These are phyloP conservation scores for Drosophila seguyi DNA, from an alignment of 1,140 invertebrate genomes.

Conservation along the genomic window DNA sequence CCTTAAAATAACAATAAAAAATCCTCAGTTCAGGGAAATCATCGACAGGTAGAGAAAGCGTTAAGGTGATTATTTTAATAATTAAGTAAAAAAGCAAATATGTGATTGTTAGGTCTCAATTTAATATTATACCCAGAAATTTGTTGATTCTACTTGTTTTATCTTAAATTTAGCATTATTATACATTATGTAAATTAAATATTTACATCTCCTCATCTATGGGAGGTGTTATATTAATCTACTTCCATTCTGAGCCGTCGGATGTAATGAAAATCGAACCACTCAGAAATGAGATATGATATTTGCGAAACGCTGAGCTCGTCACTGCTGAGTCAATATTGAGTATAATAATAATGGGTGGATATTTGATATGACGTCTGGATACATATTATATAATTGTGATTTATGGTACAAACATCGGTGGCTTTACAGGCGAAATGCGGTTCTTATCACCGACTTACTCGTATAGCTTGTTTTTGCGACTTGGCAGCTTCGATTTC, in stretches of 20 bases:
- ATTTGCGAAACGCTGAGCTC: background rate
- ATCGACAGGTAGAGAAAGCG: no score
- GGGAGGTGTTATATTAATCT: background rate
- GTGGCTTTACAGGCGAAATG: conserved; percentile 19
- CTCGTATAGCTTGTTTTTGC: conserved; percentile 54
- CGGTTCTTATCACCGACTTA: conserved; percentile 50
- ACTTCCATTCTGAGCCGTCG: background rate
- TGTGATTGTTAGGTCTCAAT: background rate
- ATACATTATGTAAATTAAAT: background rate
- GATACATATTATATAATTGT: conserved; percentile 50
- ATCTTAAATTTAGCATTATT: background rate
- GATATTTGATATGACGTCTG: conserved; percentile 39
- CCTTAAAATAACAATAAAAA: background rate
- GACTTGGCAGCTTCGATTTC: conserved; percentile 32
- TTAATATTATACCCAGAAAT: background rate
- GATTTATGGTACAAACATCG: conserved; percentile 16
- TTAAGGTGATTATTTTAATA: background rate
- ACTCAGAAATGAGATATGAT: background rate
- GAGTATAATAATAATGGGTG: conserved; percentile 40
- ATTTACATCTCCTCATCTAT: background rate
- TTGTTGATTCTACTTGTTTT: no score
- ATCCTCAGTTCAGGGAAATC: no score
- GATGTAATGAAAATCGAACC: conserved; percentile 6
- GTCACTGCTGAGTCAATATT: conserved; percentile 27
- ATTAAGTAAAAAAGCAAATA: background rate